Conservation (phyloP, 2,113 vertebrate genomes). For the Zootoca vivipara region DNA sequence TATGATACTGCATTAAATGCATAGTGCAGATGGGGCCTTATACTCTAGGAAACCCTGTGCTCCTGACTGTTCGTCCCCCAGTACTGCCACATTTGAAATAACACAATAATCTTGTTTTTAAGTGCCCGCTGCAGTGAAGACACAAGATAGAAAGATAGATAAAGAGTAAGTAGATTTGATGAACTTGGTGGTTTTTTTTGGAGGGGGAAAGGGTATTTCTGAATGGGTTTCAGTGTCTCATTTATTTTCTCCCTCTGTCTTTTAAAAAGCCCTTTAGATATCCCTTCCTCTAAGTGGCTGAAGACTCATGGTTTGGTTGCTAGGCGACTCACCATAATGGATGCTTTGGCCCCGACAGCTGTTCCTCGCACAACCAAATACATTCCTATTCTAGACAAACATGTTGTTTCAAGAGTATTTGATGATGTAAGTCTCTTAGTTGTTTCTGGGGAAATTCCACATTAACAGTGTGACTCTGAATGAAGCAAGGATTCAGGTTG, state of each 20-base stretch:
- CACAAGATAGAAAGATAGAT: constrained; percentile 22
- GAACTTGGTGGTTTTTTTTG: neutral
- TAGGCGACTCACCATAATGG: constrained; percentile 79
- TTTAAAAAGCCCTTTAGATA: constrained; percentile 68
- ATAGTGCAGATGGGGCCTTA: neutral
- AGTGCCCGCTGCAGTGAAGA: constrained; percentile 60
- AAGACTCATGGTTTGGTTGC: constrained; percentile 76
- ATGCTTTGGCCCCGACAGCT: constrained; percentile 71
- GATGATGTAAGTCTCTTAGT: constrained; percentile 73
- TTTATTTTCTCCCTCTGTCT: neutral
- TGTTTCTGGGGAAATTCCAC: constrained; percentile 8
- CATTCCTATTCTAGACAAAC: constrained; percentile 77
- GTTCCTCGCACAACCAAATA: constrained; percentile 71
- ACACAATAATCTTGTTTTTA: constrained; percentile 5
- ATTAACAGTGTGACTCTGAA: neutral
- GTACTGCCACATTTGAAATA: neutral
- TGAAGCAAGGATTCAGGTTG: neutral
- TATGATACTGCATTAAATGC: too few relatives aligned
- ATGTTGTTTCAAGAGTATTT: constrained; percentile 80
- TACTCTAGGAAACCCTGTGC: too few relatives aligned
- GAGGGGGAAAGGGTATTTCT: neutral
- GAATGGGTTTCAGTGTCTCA: constrained; percentile 3
- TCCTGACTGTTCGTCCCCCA: neutral
- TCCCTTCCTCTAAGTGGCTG: constrained; percentile 77
- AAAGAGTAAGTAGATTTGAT: constrained; percentile 65